phyloP scores from a whole-genome alignment of 2,113 vertebrate species.

The Struthio camelus region DNA sequence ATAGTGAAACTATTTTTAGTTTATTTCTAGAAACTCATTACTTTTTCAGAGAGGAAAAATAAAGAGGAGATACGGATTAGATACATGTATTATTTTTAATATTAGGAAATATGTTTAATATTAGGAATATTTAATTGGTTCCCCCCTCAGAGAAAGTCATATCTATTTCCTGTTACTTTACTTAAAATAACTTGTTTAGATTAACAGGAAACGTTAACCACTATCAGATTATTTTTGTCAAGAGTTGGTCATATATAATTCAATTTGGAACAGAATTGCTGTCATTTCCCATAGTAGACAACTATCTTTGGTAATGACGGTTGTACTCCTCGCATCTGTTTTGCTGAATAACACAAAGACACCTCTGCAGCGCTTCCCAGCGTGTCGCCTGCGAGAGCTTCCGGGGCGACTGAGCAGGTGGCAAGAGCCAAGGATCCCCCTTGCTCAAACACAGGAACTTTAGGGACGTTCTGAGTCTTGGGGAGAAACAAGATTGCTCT shows the following conservation, averaged over 20 bases:
- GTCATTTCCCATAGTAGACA: background rate
- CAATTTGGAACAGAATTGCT: background rate
- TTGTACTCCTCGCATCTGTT: background rate
- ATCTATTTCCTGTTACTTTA: background rate
- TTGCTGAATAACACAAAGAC: background rate
- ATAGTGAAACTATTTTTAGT: background rate
- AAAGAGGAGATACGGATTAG: no score
- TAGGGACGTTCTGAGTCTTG: background rate
- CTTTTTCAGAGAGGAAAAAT: background rate
- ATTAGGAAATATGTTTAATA: no score
- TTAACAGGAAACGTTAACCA: background rate
- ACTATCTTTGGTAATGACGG: background rate
- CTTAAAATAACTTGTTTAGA: background rate
- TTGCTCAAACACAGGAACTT: background rate
- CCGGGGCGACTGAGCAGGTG: background rate
- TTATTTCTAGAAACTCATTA: conserved; percentile 2
- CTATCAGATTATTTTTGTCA: background rate
- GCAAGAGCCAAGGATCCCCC: no score
- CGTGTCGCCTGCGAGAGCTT: background rate
- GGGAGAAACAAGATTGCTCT: background rate
- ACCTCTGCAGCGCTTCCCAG: no score
- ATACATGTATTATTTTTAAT: no score
- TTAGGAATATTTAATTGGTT: background rate
- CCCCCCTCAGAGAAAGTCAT: background rate
- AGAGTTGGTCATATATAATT: background rate